Base-by-base conservation (phyloP, 2,797 vertebrate species). In the Pipistrellus nathusii region DNA sequence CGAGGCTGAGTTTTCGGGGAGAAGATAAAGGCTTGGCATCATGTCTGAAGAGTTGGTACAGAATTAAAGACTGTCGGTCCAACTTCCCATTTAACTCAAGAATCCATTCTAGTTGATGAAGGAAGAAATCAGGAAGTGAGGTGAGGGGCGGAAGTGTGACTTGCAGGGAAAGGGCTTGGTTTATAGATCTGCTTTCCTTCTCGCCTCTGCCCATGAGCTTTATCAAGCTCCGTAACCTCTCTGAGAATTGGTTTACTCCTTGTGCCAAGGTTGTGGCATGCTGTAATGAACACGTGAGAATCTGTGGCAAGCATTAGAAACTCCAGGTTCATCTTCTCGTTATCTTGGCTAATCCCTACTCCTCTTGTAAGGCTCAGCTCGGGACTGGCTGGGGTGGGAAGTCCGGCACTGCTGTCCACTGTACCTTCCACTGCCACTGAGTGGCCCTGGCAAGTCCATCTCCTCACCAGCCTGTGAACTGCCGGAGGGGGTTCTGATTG, bases 61-160 rank as follows among this genome's bases (percentile, higher is more conserved):
- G 18, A 41, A 27, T 83, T 86, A 82, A 55, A 87, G 38, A 88
- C 46, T 76, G 72, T 72, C 44, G 6, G 55, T 75, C 35, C 46
- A 71, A 64, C 2, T 83, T 91, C 21, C n/a, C 76, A 35, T 86
- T 85, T 85, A 78, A 88, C 46, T 51, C 62, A 80, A 46, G n/a
- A 93, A 75, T 73, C 35, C 53, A 69, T 69, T 93, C n/a, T 91
- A 77, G n/a, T n/a, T 57, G 17, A 20, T 23, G 46, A 51, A 85
- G 80, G 55, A 44, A 80, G 38, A 81, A 86, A 75, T 51, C 32
- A 53, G 53, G 72, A 53, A 10, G 55, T 68, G 15, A 84, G 14
- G 12, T 3, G 5, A 64, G 44, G 35, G 13, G 27, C 73, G 14
- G 6, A 57, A n/a, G 55, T 8, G 5, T 4, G 44, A 27, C 30